These are phyloP conservation scores for Teleiodes luculella DNA, from an alignment of 2,888 invertebrate genomes.

Conservation along the genomic window DNA sequence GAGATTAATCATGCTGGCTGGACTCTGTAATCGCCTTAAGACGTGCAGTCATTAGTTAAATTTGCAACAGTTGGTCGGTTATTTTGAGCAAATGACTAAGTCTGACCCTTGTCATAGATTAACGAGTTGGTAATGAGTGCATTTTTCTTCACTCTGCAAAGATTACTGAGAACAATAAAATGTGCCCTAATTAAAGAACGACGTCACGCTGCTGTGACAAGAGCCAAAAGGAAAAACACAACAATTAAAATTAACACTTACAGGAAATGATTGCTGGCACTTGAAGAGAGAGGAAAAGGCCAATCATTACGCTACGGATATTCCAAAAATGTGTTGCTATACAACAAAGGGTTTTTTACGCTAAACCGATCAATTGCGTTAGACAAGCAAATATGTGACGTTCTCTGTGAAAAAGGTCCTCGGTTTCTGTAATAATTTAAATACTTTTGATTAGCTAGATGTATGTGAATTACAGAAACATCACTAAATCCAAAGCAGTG, in stretches of 20 bases:
- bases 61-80: conserved; percentile 59
- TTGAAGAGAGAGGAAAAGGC: conserved; percentile 29
- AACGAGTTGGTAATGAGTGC: conserved; percentile 20
- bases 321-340: conserved; percentile 28
- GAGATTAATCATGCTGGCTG: conserved; percentile 54
- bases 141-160: not conserved
- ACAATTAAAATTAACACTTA: conserved; percentile 9
- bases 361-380: not conserved
- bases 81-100: conserved; percentile 52
- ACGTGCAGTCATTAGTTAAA: conserved; percentile 60
- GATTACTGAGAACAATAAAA: conserved; percentile 19
- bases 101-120: conserved; percentile 36
- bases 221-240: conserved; percentile 37
- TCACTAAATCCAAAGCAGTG: no score
- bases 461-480: no score
- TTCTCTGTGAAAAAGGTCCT: no score
- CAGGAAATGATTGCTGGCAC: conserved; percentile 8
- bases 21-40: conserved; percentile 47
- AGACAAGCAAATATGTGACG: no score
- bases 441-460: no score
- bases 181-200: conserved; percentile 13
- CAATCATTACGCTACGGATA: conserved; percentile 28
- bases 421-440: no score
- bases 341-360: conserved; percentile 6
- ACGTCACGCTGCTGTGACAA: conserved; percentile 18